Base-by-base conservation (phyloP, 2,888 invertebrate species). In the Dioctria rufipes region DNA sequence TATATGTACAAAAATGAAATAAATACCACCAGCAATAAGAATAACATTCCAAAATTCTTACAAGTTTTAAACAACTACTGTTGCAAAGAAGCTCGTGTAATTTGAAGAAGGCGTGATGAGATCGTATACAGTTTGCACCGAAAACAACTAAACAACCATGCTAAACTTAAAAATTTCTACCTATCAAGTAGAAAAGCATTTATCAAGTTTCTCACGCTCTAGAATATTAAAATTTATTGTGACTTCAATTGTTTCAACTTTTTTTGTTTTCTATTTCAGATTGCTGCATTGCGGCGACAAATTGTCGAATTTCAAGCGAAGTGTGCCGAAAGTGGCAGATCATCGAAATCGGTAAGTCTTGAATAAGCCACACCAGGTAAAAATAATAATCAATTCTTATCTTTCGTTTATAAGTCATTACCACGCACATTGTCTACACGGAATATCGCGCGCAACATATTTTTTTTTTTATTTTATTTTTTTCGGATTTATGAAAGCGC, bases 201-300 rank as follows among this genome's bases (percentile, higher is more conserved):
- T 25, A 25, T 25, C 25, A 25, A 25, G 25, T 46, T 46, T 46
- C 46, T 6, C 46, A 46, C 46, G 46, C 46, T 46, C 8, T 46
- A 46, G 5, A 46, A 46, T 46, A 25, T 25, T 8, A 5, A 46
- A 46, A 46, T 46, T 5, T 46, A 6, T 46, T 46, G 5, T 46
- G 25, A 46, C 43, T 46, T 43, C 13, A n/a, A 13, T 46, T 25
- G 46, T 67, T 46, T 43, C 13, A 3, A 13, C 43, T 25, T 67
- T 25, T 2, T 39, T 67, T 67, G 49, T 51, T 39, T 82, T 85
- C 79, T 80, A 25, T 86, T 87, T 77, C 86, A 90, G 90, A 89
- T 90, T 85, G 85, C 85, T 73, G 83, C 87, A 77, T 86, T 90
- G 78, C 87, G 88, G 66, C 87, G 87, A 83, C 89, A 89, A 83